These are phyloP conservation scores for Caenorhabditis wallacei DNA, from an alignment of 2,888 invertebrate genomes.

Conservation along the genomic window DNA sequence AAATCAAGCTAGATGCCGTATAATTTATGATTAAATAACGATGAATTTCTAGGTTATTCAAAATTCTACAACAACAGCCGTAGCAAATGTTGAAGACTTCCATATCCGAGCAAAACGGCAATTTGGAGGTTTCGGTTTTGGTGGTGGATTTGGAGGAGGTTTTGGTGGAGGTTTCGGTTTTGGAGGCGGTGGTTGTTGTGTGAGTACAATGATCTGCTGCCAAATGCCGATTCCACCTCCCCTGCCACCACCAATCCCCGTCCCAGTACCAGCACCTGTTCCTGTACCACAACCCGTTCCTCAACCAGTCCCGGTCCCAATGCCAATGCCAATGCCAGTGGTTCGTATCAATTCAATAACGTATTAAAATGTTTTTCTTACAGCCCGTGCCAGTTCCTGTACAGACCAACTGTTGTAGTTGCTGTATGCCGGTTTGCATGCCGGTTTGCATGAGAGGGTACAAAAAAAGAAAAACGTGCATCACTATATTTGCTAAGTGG, in stretches of 20 bases:
- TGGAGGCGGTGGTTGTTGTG: conserved; percentile 69
- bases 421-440: conserved; percentile 77
- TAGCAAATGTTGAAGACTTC: conserved; percentile 12
- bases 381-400: conserved; percentile 68
- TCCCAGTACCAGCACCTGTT: conserved; percentile 65
- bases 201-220: conserved; percentile 70
- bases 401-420: conserved; percentile 71
- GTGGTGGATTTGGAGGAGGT: conserved; percentile 59
- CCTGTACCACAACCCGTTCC: conserved; percentile 64
- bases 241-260: conserved; percentile 56
- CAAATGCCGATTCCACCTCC: conserved; percentile 63
- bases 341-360: not conserved
- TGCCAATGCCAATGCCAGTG: conserved; percentile 66
- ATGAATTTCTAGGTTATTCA: not conserved
- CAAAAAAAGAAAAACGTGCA: conserved; percentile 30
- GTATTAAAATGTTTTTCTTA: conserved; percentile 14
- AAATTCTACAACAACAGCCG: conserved; percentile 20
- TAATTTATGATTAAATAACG: too few species aligned
- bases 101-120: conserved; percentile 71
- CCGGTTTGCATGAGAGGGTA: conserved; percentile 76
- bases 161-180: conserved; percentile 65
- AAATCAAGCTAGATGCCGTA: too few species aligned
- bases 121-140: conserved; percentile 61
- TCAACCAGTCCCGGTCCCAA: conserved; percentile 57
- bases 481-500: conserved; percentile 44